These are phyloP conservation scores for Papilio xuthus DNA, from an alignment of 1,140 invertebrate species.

Conservation along the genomic window DNA sequence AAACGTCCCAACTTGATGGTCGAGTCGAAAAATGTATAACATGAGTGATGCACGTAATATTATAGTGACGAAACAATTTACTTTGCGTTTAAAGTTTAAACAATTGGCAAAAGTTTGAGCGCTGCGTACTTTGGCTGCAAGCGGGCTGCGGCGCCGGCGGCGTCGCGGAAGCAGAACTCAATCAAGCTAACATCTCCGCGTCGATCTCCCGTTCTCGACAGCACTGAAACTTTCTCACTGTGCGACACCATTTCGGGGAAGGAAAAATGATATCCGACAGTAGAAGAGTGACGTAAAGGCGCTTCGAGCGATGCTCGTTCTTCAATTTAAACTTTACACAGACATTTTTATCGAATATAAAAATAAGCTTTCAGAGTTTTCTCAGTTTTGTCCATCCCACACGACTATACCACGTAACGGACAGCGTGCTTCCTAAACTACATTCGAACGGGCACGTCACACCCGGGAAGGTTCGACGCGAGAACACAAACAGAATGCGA, in stretches of 20 bases:
- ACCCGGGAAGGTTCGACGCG: conserved; percentile 60
- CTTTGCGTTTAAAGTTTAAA: conserved; percentile 49
- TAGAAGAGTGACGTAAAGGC: conserved; percentile 51
- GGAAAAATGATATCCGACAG: conserved; percentile 72
- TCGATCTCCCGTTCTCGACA: conserved; percentile 58
- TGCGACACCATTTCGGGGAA: conserved; percentile 76
- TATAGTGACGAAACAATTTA: conserved; percentile 47
- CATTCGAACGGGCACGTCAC: conserved; percentile 60
- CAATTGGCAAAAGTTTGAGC: conserved; percentile 55
- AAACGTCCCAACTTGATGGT: conserved; percentile 66
- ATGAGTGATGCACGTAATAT: conserved; percentile 46
- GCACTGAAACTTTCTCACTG: conserved; percentile 52
- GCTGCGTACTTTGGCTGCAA: conserved; percentile 57
- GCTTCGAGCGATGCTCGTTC: conserved; percentile 55
- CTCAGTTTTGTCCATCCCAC: conserved; percentile 76
- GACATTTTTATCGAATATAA: conserved; percentile 78
- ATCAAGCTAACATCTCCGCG: conserved; percentile 59
- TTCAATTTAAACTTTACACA: conserved; percentile 72
- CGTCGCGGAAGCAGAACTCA: conserved; percentile 59
- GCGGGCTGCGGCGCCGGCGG: conserved; percentile 45
- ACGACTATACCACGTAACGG: conserved; percentile 73
- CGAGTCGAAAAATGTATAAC: conserved; percentile 54
- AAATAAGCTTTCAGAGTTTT: conserved; percentile 80
- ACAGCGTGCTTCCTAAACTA: conserved; percentile 71
- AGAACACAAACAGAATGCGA: conserved; percentile 59